Conservation (phyloP, 2,797 vertebrate genomes). For the Peromyscus eremicus region DNA sequence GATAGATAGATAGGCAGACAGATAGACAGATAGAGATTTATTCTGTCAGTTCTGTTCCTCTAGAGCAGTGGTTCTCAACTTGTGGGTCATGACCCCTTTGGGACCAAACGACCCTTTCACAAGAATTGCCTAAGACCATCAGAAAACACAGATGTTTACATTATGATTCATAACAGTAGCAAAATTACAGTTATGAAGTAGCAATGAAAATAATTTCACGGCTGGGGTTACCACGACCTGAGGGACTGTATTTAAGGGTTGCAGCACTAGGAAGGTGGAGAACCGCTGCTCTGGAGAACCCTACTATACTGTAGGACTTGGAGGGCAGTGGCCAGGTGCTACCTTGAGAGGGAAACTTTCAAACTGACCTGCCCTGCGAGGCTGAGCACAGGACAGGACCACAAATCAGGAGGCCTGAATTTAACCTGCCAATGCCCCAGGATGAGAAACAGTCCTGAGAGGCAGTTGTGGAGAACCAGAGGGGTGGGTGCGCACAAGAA, state of each 20-base stretch:
- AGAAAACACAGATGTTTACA: neutral
- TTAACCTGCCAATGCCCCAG: neutral
- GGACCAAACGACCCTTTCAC: neutral
- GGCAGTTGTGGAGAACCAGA: neutral
- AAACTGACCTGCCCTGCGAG: neutral
- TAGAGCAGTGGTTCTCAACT: neutral
- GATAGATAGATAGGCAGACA: neutral
- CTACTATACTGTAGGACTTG: neutral
- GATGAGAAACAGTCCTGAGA: neutral
- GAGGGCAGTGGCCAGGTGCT: neutral
- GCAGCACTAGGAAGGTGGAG: neutral
- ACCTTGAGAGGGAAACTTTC: neutral
- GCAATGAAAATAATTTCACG: neutral
- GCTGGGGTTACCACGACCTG: neutral
- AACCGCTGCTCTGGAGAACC: neutral
- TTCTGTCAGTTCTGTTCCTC: neutral
- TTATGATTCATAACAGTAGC: neutral
- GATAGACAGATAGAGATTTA: neutral
- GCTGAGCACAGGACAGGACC: neutral
- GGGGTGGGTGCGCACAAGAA: neutral
- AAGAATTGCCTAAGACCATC: neutral
- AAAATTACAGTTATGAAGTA: neutral
- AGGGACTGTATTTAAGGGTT: neutral
- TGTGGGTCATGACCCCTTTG: neutral
- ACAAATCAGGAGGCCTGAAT: neutral